Conservation (phyloP, 2,113 vertebrate genomes). For the Mus pahari region DNA sequence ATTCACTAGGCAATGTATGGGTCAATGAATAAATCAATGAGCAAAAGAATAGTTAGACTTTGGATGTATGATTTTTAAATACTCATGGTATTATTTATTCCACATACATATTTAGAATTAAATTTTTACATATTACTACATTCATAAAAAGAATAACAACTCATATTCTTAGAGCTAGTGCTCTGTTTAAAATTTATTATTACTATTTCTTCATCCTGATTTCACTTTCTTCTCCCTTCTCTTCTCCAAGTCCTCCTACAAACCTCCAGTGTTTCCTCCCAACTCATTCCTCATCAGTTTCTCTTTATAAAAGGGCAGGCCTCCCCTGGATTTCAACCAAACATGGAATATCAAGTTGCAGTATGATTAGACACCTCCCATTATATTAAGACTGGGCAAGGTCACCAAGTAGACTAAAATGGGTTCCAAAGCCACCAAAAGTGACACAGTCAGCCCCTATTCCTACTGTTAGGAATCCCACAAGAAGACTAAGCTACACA, state of each 20-base stretch:
- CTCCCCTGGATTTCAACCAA: neutral
- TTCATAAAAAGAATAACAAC: neutral
- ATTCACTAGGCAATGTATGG: neutral
- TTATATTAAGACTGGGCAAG: neutral
- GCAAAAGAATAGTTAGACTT: neutral
- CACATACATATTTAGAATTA: neutral
- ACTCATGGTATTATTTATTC: neutral
- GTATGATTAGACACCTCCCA: neutral
- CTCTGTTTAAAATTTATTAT: neutral
- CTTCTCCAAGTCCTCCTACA: neutral
- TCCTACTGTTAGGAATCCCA: too few species aligned
- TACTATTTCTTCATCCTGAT: neutral
- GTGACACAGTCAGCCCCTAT: too few species aligned
- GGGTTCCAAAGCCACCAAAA: neutral
- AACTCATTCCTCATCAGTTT: neutral
- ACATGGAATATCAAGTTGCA: neutral
- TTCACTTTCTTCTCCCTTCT: neutral
- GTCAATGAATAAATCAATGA: neutral
- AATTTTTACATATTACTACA: neutral
- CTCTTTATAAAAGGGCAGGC: neutral
- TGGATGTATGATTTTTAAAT: conserved; percentile 1
- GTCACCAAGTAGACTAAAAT: neutral
- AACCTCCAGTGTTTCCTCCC: neutral
- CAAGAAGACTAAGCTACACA: neutral
- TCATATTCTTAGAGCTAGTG: neutral